phyloP scores from a whole-genome alignment of 2,888 invertebrate species.

The Danaus chrysippus region DNA sequence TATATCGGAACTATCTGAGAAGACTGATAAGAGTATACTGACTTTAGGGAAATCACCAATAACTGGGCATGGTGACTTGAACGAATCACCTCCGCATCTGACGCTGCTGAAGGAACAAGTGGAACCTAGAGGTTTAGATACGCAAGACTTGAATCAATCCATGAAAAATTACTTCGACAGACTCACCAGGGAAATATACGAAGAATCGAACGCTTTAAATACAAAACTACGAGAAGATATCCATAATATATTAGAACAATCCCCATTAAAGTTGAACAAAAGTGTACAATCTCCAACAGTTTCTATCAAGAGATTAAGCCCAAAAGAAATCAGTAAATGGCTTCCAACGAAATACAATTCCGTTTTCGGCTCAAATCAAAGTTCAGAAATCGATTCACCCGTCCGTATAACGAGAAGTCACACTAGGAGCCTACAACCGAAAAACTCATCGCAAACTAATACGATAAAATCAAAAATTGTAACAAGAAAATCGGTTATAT shows the following conservation, averaged over 20 bases:
- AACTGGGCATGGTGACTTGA: slow-evolving; percentile 52
- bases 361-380: slow-evolving; percentile 18
- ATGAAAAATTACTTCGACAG: slow-evolving; percentile 46
- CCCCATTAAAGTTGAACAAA: slow-evolving; percentile 3
- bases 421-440: slow-evolving; percentile 5
- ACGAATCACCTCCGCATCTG: slow-evolving; percentile 50
- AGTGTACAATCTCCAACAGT: slow-evolving; percentile 20
- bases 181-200: slow-evolving; percentile 42
- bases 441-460: not conserved
- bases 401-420: slow-evolving; percentile 6
- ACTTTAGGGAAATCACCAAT: slow-evolving; percentile 51
- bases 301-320: slow-evolving; percentile 27
- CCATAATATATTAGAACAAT: slow-evolving; percentile 4
- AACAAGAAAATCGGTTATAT: slow-evolving; percentile 43
- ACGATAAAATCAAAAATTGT: slow-evolving; percentile 7
- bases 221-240: not conserved
- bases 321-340: slow-evolving; percentile 33
- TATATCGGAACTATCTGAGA: slow-evolving; percentile 18
- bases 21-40: slow-evolving; percentile 47
- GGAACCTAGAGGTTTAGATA: slow-evolving; percentile 46
- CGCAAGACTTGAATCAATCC: slow-evolving; percentile 43
- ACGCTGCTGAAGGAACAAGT: slow-evolving; percentile 39
- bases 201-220: not conserved
- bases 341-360: slow-evolving; percentile 31
- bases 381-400: slow-evolving; percentile 11